Evolutionary conservation across 2,888 invertebrate species (phyloP).

Genomic region (Mellilla xanthometata): DNA sequence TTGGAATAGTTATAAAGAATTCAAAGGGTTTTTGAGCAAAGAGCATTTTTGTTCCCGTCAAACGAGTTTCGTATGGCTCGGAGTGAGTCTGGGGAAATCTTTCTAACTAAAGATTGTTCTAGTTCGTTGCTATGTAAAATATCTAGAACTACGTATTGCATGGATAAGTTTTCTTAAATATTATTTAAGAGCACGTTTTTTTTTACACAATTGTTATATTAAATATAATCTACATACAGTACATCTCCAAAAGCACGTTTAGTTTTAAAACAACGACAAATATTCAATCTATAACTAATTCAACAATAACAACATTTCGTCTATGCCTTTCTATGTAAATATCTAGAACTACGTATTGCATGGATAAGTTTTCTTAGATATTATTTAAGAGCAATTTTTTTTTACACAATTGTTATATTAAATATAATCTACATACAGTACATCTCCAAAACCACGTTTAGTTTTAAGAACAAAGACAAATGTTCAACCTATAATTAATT

Average conservation of each 20-base stretch:
- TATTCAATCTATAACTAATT: too few relatives aligned
- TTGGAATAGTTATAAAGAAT: conserved; percentile 26
- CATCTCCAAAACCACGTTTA: too few relatives aligned
- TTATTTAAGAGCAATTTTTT: background rate
- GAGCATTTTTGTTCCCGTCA: conserved; percentile 20
- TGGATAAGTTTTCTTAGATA: background rate
- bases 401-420: background rate
- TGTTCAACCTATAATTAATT: too few relatives aligned
- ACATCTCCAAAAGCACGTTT: too few relatives aligned
- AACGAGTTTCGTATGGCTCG: conserved; percentile 48
- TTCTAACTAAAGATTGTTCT: conserved; percentile 11
- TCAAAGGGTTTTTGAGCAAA: conserved; percentile 24
- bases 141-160: too few relatives aligned
- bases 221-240: too few relatives aligned
- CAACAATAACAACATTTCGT: too few relatives aligned
- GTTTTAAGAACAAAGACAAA: too few relatives aligned
- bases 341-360: too few relatives aligned
- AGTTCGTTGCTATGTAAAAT: background rate
- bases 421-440: too few relatives aligned
- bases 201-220: background rate
- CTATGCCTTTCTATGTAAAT: background rate
- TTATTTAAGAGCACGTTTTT: background rate
- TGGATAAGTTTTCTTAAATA: background rate
- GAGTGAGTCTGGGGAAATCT: conserved; percentile 17
- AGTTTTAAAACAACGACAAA: too few relatives aligned